phyloP scores from a whole-genome alignment of 53 echinoderm and acorn worm genomes.

The Astropecten irregularis region DNA sequence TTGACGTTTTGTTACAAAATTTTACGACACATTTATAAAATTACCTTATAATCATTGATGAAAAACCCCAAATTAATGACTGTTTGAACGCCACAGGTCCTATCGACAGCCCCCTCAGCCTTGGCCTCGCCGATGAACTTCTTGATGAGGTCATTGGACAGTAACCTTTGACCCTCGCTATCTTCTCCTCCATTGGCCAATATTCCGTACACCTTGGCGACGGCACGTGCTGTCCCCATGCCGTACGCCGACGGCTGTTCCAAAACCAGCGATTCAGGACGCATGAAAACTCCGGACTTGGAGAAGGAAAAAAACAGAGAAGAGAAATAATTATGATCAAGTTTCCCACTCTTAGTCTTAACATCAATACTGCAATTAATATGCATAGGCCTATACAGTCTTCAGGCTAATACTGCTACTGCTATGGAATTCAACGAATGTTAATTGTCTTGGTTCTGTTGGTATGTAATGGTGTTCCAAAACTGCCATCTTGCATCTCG shows the following conservation, averaged over 20 bases:
- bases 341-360: conserved; percentile 40
- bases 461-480: too few species aligned
- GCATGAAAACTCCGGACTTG: too few species aligned
- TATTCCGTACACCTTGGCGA: too few species aligned
- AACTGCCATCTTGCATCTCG: too few species aligned
- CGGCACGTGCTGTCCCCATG: too few species aligned
- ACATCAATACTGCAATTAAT: conserved; percentile 31
- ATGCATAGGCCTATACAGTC: conserved; percentile 21
- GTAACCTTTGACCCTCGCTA: too few species aligned
- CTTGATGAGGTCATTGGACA: neutral
- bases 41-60: neutral
- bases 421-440: neutral
- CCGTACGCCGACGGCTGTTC: too few species aligned
- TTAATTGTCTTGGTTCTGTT: neutral
- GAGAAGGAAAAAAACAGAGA: too few species aligned
- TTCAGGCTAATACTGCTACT: conserved; percentile 8
- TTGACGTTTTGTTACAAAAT: neutral
- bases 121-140: neutral
- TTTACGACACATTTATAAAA: neutral
- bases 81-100: neutral
- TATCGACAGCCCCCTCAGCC: too few species aligned
- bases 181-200: too few species aligned
- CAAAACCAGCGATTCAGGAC: conserved; percentile 40
- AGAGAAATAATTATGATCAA: too few species aligned
- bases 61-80: conserved; percentile 6